phyloP scores from a whole-genome alignment of 2,797 vertebrate species.

The Parauchenoglanis punctatus region DNA sequence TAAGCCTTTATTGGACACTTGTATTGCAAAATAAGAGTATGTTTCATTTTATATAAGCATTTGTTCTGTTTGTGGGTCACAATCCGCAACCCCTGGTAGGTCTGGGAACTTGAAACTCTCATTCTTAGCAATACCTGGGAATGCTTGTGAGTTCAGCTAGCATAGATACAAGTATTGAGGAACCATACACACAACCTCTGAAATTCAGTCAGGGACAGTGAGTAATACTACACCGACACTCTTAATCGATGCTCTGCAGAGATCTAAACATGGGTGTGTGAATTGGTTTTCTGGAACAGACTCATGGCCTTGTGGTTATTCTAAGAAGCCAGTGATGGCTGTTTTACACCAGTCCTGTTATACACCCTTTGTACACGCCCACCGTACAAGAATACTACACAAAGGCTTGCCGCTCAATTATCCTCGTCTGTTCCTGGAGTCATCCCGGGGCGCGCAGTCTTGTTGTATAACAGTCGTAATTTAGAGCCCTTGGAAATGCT shows the following conservation, averaged over 20 bases:
- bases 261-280: slow-evolving; percentile 37
- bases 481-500: slow-evolving; percentile 21
- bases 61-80: neutral
- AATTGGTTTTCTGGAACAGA: slow-evolving; percentile 30
- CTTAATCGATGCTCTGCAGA: slow-evolving; percentile 44
- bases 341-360: slow-evolving; percentile 47
- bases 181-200: slow-evolving; percentile 3
- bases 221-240: slow-evolving; percentile 42
- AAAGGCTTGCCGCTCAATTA: slow-evolving; percentile 40
- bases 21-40: neutral
- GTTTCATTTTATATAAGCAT: neutral
- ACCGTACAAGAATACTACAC: slow-evolving; percentile 53
- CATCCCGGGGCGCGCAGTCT: slow-evolving; percentile 24
- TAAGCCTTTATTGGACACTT: neutral
- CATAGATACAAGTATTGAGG: neutral
- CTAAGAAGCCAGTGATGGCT: slow-evolving; percentile 49
- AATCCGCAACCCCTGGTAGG: neutral
- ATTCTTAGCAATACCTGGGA: neutral
- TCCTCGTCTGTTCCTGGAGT: slow-evolving; percentile 29
- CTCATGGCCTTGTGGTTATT: slow-evolving; percentile 34
- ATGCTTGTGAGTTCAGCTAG: neutral
- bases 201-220: slow-evolving; percentile 30
- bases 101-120: neutral
- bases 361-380: slow-evolving; percentile 45
- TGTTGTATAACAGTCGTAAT: slow-evolving; percentile 18